Evolutionary conservation across 2,797 vertebrate genomes (phyloP).

Genomic region (Melanotaenia pygmaea): DNA sequence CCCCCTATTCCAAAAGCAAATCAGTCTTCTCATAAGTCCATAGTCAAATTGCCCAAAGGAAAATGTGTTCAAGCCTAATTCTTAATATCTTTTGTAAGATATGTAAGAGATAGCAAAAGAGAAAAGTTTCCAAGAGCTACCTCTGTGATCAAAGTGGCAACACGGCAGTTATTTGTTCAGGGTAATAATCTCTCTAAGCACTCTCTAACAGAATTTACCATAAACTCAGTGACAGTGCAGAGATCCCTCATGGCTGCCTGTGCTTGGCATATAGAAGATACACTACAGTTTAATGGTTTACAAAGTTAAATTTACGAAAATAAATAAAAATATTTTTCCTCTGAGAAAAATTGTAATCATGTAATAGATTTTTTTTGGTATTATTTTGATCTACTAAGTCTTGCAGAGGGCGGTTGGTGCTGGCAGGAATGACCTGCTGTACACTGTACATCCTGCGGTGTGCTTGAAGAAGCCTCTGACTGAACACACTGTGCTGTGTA

Average conservation of each 20-base stretch:
- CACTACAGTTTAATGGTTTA: not conserved
- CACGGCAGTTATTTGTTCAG: slow-evolving; percentile 56
- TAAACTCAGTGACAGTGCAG: slow-evolving; percentile 33
- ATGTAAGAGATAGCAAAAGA: not conserved
- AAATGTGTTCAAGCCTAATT: slow-evolving; percentile 38
- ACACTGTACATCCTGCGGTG: too few species aligned
- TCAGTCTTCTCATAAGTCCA: not conserved
- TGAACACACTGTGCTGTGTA: too few species aligned
- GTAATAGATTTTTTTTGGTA: too few species aligned
- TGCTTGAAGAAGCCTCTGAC: too few species aligned
- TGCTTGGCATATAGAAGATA: slow-evolving; percentile 12
- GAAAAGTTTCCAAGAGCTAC: slow-evolving; percentile 27
- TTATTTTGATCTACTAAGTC: too few species aligned
- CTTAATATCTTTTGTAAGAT: slow-evolving; percentile 4
- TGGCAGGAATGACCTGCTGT: too few species aligned
- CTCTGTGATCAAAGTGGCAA: slow-evolving; percentile 57
- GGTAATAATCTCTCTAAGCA: slow-evolving; percentile 51
- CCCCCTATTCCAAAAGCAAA: slow-evolving; percentile 9
- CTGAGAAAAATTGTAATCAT: too few species aligned
- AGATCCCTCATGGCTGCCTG: slow-evolving; percentile 9
- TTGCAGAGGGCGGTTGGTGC: too few species aligned
- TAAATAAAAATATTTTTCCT: too few species aligned
- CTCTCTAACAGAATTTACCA: slow-evolving; percentile 37
- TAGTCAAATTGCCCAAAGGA: slow-evolving; percentile 21
- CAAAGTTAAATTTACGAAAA: too few species aligned